These are phyloP conservation scores for Cottus gobio DNA, from an alignment of 2,113 vertebrate genomes.

Conservation along the genomic window DNA sequence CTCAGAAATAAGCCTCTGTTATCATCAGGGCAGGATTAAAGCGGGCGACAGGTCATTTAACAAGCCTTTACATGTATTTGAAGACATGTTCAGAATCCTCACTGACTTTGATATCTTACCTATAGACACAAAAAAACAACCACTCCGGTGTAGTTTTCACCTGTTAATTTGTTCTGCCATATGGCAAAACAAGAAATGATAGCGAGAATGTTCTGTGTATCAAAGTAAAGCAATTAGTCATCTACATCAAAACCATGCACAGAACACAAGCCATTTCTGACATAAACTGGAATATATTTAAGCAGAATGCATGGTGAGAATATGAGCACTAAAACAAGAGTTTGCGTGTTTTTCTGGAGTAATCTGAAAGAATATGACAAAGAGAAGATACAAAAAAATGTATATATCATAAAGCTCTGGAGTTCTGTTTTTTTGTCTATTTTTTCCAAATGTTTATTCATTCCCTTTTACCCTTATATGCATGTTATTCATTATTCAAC, in stretches of 20 bases:
- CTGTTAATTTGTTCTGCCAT: neutral
- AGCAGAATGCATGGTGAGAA: neutral
- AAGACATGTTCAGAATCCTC: neutral
- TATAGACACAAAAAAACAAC: neutral
- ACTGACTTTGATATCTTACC: neutral
- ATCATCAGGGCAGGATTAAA: constrained; percentile 28
- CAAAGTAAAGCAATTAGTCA: neutral
- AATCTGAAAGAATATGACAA: neutral
- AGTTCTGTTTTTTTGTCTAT: neutral
- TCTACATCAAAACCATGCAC: neutral
- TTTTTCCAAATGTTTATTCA: neutral
- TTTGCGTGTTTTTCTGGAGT: neutral
- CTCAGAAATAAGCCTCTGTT: constrained; percentile 21
- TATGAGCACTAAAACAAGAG: neutral
- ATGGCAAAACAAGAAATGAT: neutral
- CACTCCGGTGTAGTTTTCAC: neutral
- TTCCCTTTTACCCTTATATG: neutral
- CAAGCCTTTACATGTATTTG: neutral
- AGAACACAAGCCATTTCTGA: neutral
- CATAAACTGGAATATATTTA: neutral
- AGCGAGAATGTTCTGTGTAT: neutral
- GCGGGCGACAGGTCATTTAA: constrained; percentile 25
- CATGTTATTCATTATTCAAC: neutral
- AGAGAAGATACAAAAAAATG: too few relatives aligned
- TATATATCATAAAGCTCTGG: too few relatives aligned